A percentile compares a stretch with the other conserved stretches of the same genome.
Evolutionary conservation across 2,113 vertebrate species (phyloP).

Genomic region (Leucosticte australis): DNA sequence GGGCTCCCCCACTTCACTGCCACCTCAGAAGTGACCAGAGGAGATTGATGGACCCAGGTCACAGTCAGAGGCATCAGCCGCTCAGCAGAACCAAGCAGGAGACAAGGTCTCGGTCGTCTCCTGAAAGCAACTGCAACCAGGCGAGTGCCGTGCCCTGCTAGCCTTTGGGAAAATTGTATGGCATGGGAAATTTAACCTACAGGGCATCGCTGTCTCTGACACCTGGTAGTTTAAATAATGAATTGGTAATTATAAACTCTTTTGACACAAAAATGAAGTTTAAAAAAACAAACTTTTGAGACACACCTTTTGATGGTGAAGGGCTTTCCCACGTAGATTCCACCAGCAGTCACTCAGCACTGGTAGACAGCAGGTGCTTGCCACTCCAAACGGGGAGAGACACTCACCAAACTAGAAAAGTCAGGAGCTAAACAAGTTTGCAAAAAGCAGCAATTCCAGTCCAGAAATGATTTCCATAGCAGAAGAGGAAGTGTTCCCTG

Average conservation of each 20-base stretch:
- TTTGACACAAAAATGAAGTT: slow-evolving; percentile 57
- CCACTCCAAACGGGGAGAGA: not conserved
- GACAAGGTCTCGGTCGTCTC: not conserved
- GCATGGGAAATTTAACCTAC: slow-evolving; percentile 27
- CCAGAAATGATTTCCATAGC: slow-evolving; percentile 46
- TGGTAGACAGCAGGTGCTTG: slow-evolving; percentile 40
- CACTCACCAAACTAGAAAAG: slow-evolving; percentile 50
- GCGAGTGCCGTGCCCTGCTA: fast-evolving
- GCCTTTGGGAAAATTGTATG: not conserved
- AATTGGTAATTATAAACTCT: slow-evolving; percentile 47
- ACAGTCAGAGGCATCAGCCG: not conserved
- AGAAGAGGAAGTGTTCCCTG: slow-evolving; percentile 23
- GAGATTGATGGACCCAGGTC: not conserved
- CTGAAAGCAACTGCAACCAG: not conserved
- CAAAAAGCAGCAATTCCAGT: slow-evolving; percentile 54
- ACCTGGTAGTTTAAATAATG: slow-evolving; percentile 59
- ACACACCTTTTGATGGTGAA: slow-evolving; percentile 41
- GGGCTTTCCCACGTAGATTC: slow-evolving; percentile 48
- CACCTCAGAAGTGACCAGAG: not conserved
- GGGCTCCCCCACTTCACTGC: not conserved
- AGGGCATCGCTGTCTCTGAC: not conserved
- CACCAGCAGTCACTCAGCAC: slow-evolving; percentile 27
- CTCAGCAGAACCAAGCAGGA: not conserved
- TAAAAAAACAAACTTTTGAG: slow-evolving; percentile 30
- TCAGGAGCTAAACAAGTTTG: slow-evolving; percentile 39